Percentiles rank a stretch among this genome's conserved stretches.
These are phyloP conservation scores for Calephelis perditalis DNA, from an alignment of 2,888 invertebrate species.

Conservation along the genomic window DNA sequence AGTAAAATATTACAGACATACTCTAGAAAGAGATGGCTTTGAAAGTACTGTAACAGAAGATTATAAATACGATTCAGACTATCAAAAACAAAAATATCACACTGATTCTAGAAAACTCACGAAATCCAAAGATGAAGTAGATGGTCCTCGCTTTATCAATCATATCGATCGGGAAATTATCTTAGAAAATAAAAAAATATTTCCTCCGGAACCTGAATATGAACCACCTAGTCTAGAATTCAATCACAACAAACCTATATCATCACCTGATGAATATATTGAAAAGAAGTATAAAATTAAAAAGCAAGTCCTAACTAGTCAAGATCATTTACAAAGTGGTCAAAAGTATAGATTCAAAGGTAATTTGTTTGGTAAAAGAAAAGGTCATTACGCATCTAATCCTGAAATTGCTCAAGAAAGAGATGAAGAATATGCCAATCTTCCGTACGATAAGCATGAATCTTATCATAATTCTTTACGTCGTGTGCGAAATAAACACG, in stretches of 20 bases:
- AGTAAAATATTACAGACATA: conserved; percentile 75
- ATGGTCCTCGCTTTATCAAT: conserved; percentile 59
- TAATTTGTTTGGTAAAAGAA: conserved; percentile 62
- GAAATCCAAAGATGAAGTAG: conserved; percentile 57
- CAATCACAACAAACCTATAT: conserved; percentile 72
- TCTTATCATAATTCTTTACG: conserved; percentile 80
- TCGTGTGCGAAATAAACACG: conserved; percentile 76
- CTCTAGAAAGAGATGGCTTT: conserved; percentile 75
- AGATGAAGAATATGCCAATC: conserved; percentile 68
- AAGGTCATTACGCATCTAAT: conserved; percentile 79
- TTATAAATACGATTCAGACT: conserved; percentile 71
- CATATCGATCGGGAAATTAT: conserved; percentile 49
- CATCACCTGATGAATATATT: conserved; percentile 79
- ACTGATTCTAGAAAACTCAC: conserved; percentile 58
- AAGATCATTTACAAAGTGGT: conserved; percentile 60
- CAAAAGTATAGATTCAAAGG: conserved; percentile 69
- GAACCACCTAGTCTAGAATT: conserved; percentile 84
- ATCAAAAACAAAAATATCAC: conserved; percentile 61
- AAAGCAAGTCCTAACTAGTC: conserved; percentile 69
- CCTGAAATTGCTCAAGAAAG: conserved; percentile 78
- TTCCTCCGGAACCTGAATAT: conserved; percentile 74
- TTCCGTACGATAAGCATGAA: conserved; percentile 58
- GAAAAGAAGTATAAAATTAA: conserved; percentile 70
- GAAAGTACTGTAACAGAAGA: conserved; percentile 75
- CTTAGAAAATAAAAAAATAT: conserved; percentile 50